These are phyloP conservation scores for Drosophila lini DNA, from an alignment of 1,140 invertebrate genomes.

Conservation along the genomic window DNA sequence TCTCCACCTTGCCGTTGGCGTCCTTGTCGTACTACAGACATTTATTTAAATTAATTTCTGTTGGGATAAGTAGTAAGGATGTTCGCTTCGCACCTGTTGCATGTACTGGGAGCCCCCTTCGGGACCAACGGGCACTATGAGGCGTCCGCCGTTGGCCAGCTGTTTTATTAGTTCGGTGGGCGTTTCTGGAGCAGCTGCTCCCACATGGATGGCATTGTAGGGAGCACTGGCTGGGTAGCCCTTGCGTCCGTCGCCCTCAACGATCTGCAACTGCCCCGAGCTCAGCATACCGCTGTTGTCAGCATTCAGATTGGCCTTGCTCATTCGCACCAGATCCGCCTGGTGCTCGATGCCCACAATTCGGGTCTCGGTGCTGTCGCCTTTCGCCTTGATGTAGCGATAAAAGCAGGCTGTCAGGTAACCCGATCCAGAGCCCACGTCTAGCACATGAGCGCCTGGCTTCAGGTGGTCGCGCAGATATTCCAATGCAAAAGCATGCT, in stretches of 20 bases:
- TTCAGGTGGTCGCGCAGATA: constrained; percentile 92
- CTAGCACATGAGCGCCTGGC: constrained; percentile 92
- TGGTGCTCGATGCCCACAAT: constrained; percentile 97
- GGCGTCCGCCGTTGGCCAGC: constrained; percentile 91
- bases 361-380: constrained; percentile 88
- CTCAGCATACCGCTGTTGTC: constrained; percentile 89
- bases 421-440: constrained; percentile 98
- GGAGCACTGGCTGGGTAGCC: constrained; percentile 91
- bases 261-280: constrained; percentile 88
- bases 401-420: constrained; percentile 98
- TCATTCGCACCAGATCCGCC: constrained; percentile 91
- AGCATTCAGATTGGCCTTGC: constrained; percentile 91
- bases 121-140: constrained; percentile 96
- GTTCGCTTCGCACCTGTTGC: constrained; percentile 86
- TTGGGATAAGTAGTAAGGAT: background rate
- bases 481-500: constrained; percentile 97
- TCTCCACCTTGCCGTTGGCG: constrained; percentile 90
- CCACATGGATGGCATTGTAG: constrained; percentile 90
- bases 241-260: constrained; percentile 93
- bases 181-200: constrained; percentile 92
- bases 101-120: constrained; percentile 92
- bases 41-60: background rate
- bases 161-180: constrained; percentile 90
- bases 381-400: constrained; percentile 63
- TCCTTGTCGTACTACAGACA: constrained; percentile 92